Evolutionary conservation across 2,797 vertebrate genomes (phyloP).

Genomic region (Ambastaia sidthimunki): DNA sequence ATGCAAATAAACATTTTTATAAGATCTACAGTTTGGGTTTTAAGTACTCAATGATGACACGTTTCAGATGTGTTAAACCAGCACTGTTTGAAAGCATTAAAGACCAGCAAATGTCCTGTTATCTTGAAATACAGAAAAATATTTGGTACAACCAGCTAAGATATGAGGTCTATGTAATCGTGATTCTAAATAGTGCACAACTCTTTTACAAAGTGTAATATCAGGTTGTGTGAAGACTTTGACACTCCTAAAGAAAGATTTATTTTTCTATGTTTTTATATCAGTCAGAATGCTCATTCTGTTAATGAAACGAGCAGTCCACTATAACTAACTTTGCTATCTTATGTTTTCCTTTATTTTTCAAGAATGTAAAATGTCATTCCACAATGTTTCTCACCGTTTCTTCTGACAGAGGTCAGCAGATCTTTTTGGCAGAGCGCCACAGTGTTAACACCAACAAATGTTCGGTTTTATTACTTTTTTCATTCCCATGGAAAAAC

Average conservation of each 20-base stretch:
- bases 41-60: not conserved
- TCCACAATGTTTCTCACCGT: slow-evolving; percentile 16
- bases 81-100: not conserved
- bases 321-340: slow-evolving; percentile 2
- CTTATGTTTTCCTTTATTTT: slow-evolving; percentile 3
- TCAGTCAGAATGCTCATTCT: not conserved
- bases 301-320: not conserved
- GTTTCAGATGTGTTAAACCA: not conserved
- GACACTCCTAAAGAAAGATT: slow-evolving; percentile 8
- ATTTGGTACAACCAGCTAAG: not conserved
- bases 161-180: not conserved
- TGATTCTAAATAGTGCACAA: not conserved
- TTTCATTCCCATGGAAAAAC: slow-evolving; percentile 48
- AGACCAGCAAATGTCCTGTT: not conserved
- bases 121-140: not conserved
- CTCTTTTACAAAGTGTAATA: not conserved
- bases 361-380: slow-evolving; percentile 18
- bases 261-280: slow-evolving; percentile 46
- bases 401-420: not conserved
- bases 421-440: slow-evolving; percentile 10
- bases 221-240: slow-evolving; percentile 4
- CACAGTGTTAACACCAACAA: not conserved
- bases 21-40: slow-evolving; percentile 5
- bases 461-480: not conserved
- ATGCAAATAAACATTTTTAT: not conserved